These are phyloP conservation scores for Polyodon spathula DNA, from an alignment of 2,113 vertebrate species.

Conservation along the genomic window DNA sequence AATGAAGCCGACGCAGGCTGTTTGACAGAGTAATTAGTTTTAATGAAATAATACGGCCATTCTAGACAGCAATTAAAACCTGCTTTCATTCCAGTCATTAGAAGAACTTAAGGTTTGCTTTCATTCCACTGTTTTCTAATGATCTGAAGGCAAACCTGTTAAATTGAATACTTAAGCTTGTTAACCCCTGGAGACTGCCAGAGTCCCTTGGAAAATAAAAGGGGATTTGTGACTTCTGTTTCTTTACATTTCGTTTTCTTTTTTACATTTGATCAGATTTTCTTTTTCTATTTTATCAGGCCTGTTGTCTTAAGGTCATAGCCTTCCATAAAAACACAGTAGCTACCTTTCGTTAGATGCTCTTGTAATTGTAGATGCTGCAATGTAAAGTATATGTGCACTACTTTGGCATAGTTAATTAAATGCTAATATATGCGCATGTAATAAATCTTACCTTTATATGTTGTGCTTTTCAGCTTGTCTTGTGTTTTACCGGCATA, in stretches of 20 bases:
- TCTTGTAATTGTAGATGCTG: too few relatives aligned
- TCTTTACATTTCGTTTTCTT: conserved; percentile 5
- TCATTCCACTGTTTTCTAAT: conserved; percentile 51
- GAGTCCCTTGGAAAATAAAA: conserved; percentile 26
- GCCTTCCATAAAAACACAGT: too few relatives aligned
- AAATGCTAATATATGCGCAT: too few relatives aligned
- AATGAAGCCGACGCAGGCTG: conserved; percentile 46
- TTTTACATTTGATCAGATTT: neutral
- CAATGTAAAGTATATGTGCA: too few relatives aligned
- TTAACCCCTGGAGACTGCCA: conserved; percentile 35
- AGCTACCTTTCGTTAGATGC: too few relatives aligned
- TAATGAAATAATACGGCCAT: conserved; percentile 60
- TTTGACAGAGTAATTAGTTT: conserved; percentile 59
- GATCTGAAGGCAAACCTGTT: conserved; percentile 39
- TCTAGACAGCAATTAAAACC: conserved; percentile 63
- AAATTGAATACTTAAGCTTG: conserved; percentile 42
- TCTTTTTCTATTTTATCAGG: too few relatives aligned
- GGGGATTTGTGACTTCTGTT: conserved; percentile 1
- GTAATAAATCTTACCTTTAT: too few relatives aligned
- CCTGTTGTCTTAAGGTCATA: too few relatives aligned
- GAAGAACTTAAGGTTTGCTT: conserved; percentile 45
- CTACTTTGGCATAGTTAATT: too few relatives aligned
- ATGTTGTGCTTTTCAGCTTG: too few relatives aligned
- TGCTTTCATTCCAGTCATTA: conserved; percentile 50
- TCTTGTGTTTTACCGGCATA: too few relatives aligned